These are phyloP conservation scores for Lissonota sp. DNA, from an alignment of 2,888 invertebrate species.

Conservation along the genomic window DNA sequence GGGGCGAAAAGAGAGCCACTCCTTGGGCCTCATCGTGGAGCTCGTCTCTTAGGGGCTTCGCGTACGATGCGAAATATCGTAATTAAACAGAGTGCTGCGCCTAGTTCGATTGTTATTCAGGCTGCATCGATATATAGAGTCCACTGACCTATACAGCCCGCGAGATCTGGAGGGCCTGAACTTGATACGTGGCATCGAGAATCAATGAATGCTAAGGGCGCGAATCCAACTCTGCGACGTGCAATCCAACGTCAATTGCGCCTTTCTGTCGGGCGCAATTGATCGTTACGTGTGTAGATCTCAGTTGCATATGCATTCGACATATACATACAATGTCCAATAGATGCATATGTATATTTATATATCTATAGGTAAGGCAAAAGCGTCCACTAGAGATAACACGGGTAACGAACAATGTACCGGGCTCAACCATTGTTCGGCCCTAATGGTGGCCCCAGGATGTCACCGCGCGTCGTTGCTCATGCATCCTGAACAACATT, in stretches of 20 bases:
- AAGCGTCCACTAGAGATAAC: slow-evolving; percentile 58
- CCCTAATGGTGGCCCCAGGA: slow-evolving; percentile 71
- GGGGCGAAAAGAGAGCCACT: slow-evolving; percentile 70
- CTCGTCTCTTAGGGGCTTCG: too few species aligned
- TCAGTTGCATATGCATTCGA: not conserved
- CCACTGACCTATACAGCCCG: slow-evolving; percentile 10
- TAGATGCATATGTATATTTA: slow-evolving; percentile 8
- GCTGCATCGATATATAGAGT: slow-evolving; percentile 9
- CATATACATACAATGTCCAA: slow-evolving; percentile 8
- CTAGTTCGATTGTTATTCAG: slow-evolving; percentile 72
- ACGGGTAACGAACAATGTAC: slow-evolving; percentile 71
- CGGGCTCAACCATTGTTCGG: slow-evolving; percentile 69
- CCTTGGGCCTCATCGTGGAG: slow-evolving; percentile 44
- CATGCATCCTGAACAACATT: slow-evolving; percentile 72
- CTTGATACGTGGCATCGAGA: not conserved
- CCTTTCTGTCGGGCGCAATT: not conserved
- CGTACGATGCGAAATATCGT: slow-evolving; percentile 55
- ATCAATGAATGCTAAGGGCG: too few species aligned
- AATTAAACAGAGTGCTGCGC: slow-evolving; percentile 76
- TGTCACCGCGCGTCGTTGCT: slow-evolving; percentile 75
- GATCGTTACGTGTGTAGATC: not conserved
- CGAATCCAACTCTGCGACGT: too few species aligned
- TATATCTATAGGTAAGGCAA: slow-evolving; percentile 1
- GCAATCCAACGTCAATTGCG: too few species aligned
- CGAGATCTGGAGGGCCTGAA: slow-evolving; percentile 37